Evolutionary conservation across 2,888 invertebrate genomes (phyloP), one percentile per base, ranked within the genome.

Genomic region (Nomada fabriciana): DNA sequence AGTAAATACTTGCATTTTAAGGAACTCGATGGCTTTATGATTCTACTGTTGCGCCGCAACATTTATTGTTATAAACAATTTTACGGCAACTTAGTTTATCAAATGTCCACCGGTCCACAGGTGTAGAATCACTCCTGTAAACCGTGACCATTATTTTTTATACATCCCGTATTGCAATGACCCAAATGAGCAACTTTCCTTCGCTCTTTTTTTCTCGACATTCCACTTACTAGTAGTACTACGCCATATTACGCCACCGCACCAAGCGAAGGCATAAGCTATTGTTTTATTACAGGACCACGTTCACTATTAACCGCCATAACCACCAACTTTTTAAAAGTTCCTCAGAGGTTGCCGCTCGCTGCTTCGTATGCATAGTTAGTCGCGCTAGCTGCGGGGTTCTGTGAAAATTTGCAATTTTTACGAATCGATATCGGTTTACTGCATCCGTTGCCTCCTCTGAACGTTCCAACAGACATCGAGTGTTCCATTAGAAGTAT

Each of bases 401-500:
- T 2, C 36, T 25, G 47, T 43, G 71, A 23, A 50, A 65, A 69
- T 71, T 67, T 36, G 18, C 25, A 18, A 61, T 71, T 61, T 71
- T 55, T 50, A 42, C 47, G 11, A 11, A 3, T 25, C 2, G 2
- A 2, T 15, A 70, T 69, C 68, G 61, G 55, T 53, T 20, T 2
- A 1, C 2, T 42, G 47, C 23, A n/a, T 43, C 42, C 57, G 20
- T 11, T 7, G 18, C 29, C 29, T 36, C 29, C 29, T 18, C 15
- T 18, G 36, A n/a, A 25, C 11, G 52, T 52, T 65, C 15, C 50
- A 65, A 25, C 29, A 10, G 18, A 36, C 36, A 18, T 5, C n/a
- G 42, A 42, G 2, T 18, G 42, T 61, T 80, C 76, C 78, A 76
- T 83, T 86, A 86, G 20, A 61, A 43, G 18, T 20, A 20, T 11